phyloP scores from a whole-genome alignment of 1,140 invertebrate genomes.

The Lasaia peninsularis region DNA sequence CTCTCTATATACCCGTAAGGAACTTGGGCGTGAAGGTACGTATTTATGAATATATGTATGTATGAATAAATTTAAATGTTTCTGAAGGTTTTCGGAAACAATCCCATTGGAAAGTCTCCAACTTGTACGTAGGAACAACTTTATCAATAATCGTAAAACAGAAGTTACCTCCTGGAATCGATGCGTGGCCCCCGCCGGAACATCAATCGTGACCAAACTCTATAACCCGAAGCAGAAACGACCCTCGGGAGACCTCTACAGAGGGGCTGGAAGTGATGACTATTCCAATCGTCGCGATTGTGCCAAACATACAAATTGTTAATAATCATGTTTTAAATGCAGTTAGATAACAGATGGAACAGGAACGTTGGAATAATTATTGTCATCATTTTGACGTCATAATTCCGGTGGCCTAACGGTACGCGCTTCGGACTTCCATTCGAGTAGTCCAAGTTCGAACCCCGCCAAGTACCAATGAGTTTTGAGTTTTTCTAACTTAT shows the following conservation, averaged over 20 bases:
- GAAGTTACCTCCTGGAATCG: constrained; percentile 1
- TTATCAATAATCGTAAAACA: constrained; percentile 8
- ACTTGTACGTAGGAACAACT: neutral
- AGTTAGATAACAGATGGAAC: neutral
- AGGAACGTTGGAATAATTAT: neutral
- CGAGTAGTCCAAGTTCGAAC: no score
- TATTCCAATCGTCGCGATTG: neutral
- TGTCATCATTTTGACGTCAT: no score
- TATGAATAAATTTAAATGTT: no score
- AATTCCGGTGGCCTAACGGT: no score
- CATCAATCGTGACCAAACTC: constrained; percentile 9
- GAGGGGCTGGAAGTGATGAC: constrained; percentile 2
- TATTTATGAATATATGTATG: no score
- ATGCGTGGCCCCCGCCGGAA: neutral
- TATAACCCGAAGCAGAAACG: constrained; percentile 3
- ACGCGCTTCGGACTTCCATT: no score
- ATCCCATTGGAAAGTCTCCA: neutral
- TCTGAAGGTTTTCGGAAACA: neutral
- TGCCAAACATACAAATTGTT: neutral
- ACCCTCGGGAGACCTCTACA: neutral
- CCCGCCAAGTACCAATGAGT: no score
- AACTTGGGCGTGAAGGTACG: no score
- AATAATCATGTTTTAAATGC: neutral
- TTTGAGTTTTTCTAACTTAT: no score
- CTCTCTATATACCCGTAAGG: no score